A percentile compares a stretch with the other conserved stretches of the same genome.
These are phyloP conservation scores for Gobiocypris rarus DNA, from an alignment of 2,113 vertebrate species.

Conservation along the genomic window DNA sequence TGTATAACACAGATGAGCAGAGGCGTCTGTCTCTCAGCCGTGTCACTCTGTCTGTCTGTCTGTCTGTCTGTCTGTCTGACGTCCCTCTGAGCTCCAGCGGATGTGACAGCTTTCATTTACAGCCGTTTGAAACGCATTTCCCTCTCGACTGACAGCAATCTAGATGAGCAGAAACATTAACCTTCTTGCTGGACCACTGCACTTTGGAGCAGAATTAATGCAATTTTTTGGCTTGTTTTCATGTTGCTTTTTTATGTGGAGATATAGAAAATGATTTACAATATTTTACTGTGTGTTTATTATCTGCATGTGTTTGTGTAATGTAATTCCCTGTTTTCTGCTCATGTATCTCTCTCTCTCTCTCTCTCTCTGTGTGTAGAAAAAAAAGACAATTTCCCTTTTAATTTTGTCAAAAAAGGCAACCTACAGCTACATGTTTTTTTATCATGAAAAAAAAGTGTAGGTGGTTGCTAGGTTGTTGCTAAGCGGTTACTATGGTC, in stretches of 20 bases:
- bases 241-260: neutral
- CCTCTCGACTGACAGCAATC: neutral
- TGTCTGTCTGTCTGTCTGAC: neutral
- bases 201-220: neutral
- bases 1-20: neutral
- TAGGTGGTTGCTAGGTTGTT: neutral
- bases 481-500: too few species aligned
- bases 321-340: too few species aligned
- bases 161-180: neutral
- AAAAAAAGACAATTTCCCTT: too few species aligned
- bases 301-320: too few species aligned
- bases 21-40: neutral
- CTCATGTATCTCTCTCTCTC: too few species aligned
- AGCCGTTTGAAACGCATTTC: neutral
- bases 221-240: neutral
- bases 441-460: neutral
- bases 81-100: neutral
- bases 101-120: slow-evolving; percentile 4
- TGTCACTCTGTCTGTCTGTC: too few species aligned
- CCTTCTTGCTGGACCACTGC: neutral
- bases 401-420: too few species aligned
- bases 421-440: too few species aligned
- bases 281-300: too few species aligned
- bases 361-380: too few species aligned
- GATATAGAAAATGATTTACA: too few species aligned